phyloP scores from a whole-genome alignment of 2,113 vertebrate genomes.

The Bufo gargarizans region DNA sequence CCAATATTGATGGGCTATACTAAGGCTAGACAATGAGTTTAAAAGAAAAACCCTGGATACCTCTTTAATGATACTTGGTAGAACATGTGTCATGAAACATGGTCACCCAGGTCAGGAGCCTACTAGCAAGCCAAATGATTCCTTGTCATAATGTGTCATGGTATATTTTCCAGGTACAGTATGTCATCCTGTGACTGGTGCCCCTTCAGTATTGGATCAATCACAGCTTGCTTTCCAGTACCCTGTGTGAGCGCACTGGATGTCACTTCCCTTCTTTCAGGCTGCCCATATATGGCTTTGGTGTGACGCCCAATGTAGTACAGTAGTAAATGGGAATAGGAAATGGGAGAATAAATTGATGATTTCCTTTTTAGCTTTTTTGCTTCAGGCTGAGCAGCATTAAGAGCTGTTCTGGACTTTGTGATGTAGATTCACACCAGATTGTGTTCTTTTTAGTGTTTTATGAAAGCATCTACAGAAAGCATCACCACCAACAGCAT shows the following conservation, averaged over 20 bases:
- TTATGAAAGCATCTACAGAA: slow-evolving; percentile 37
- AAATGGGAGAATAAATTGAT: slow-evolving; percentile 4
- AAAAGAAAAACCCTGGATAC: too few relatives aligned
- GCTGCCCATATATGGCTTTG: background rate
- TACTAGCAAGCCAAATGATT: too few relatives aligned
- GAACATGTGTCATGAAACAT: too few relatives aligned
- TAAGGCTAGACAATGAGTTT: too few relatives aligned
- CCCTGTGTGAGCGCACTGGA: background rate
- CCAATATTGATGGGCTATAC: too few relatives aligned
- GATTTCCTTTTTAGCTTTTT: background rate
- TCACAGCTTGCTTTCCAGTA: too few relatives aligned
- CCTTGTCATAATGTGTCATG: too few relatives aligned
- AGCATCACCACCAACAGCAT: slow-evolving; percentile 46
- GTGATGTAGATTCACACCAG: slow-evolving; percentile 8
- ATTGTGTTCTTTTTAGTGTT: slow-evolving; percentile 18
- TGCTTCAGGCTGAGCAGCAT: background rate
- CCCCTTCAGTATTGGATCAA: too few relatives aligned
- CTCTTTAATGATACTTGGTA: too few relatives aligned
- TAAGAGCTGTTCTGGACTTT: background rate
- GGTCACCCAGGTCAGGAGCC: too few relatives aligned
- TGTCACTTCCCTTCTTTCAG: background rate
- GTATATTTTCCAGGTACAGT: too few relatives aligned
- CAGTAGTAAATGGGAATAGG: slow-evolving; percentile 9
- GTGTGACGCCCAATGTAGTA: background rate
- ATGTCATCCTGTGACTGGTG: too few relatives aligned